A percentile compares a stretch with the other conserved stretches of the same genome.
Conservation (phyloP, 1,140 invertebrate genomes). For the Trialeurodes vaporariorum region DNA sequence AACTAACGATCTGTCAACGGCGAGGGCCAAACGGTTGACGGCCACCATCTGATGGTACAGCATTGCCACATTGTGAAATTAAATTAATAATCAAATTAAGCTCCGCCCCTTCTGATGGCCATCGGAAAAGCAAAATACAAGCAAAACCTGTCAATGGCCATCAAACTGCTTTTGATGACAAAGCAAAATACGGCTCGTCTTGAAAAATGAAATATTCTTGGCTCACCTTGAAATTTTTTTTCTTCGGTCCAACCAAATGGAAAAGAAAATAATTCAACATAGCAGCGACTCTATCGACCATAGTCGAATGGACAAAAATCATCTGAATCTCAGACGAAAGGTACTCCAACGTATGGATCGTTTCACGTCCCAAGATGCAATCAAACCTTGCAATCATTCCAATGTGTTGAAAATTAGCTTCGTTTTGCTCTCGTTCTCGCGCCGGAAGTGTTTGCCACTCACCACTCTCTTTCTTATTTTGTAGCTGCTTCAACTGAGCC, state of each 20-base stretch:
- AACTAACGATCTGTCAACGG: too few relatives aligned
- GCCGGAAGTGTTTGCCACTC: conserved; percentile 59
- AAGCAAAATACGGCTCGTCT: too few relatives aligned
- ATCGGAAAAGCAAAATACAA: not conserved
- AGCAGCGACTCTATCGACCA: conserved; percentile 83
- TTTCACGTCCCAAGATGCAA: conserved; percentile 83
- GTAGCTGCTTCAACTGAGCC: conserved; percentile 63
- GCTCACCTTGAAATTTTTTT: conserved; percentile 69
- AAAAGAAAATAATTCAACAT: conserved; percentile 94
- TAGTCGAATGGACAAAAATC: conserved; percentile 80
- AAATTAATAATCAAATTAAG: too few relatives aligned
- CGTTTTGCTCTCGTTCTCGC: conserved; percentile 64
- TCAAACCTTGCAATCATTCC: conserved; percentile 81
- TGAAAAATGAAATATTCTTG: not conserved
- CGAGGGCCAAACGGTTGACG: too few relatives aligned
- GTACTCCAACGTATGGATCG: conserved; percentile 71
- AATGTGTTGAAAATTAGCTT: conserved; percentile 59
- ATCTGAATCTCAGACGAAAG: conserved; percentile 72
- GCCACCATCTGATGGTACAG: not conserved
- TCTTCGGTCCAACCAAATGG: conserved; percentile 76
- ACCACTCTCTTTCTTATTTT: conserved; percentile 57
- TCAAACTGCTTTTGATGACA: too few relatives aligned
- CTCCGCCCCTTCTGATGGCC: not conserved
- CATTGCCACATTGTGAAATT: too few relatives aligned
- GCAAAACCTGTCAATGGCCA: too few relatives aligned